Evolutionary conservation across 2,113 vertebrate species (phyloP).

Genomic region (Otolemur garnettii): DNA sequence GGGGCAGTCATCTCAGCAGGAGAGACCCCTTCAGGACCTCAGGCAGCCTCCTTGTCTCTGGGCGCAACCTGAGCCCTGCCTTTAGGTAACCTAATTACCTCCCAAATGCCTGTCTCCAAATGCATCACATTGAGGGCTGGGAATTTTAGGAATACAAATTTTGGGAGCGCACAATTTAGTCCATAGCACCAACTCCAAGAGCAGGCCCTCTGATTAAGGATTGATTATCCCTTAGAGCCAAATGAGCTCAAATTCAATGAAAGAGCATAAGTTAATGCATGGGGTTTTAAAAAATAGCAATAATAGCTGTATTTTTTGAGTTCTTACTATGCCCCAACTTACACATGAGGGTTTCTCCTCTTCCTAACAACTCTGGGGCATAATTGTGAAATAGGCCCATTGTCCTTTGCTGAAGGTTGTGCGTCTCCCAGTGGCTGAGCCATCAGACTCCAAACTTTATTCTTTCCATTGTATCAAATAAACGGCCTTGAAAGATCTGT

Average conservation of each 20-base stretch:
- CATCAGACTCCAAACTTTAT: not conserved
- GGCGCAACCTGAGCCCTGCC: too few relatives aligned
- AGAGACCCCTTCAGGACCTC: not conserved
- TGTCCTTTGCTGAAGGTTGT: not conserved
- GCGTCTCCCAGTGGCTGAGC: not conserved
- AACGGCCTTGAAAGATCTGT: conserved; percentile 52
- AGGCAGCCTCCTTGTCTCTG: too few relatives aligned
- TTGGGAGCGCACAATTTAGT: not conserved
- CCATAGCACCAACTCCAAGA: not conserved
- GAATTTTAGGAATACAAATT: not conserved
- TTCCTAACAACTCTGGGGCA: not conserved
- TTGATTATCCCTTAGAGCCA: not conserved
- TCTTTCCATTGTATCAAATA: conserved; percentile 47
- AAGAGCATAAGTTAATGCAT: not conserved
- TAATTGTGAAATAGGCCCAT: not conserved
- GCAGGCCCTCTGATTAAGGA: not conserved
- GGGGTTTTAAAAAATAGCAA: not conserved
- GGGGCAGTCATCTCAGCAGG: not conserved
- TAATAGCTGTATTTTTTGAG: not conserved
- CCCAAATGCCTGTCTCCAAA: not conserved
- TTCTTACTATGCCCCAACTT: not conserved
- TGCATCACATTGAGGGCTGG: not conserved
- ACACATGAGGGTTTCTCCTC: not conserved
- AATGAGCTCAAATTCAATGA: not conserved
- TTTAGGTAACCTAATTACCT: not conserved